These are phyloP conservation scores for Pammene fasciana DNA, from an alignment of 2,888 invertebrate species.

Conservation along the genomic window DNA sequence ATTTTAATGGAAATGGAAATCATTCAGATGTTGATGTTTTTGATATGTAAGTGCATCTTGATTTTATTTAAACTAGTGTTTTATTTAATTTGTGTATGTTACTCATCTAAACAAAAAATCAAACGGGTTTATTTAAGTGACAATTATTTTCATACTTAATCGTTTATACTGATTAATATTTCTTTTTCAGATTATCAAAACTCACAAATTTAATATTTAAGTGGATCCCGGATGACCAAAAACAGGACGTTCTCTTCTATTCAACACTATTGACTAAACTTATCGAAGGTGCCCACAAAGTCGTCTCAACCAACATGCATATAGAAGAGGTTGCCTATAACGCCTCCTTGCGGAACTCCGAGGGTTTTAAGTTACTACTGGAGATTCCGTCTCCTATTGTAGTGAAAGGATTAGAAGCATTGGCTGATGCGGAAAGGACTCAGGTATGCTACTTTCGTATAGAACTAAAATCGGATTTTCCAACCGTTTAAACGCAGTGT, in stretches of 20 bases:
- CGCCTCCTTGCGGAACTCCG: conserved; percentile 67
- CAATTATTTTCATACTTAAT: too few species aligned
- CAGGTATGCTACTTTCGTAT: conserved; percentile 60
- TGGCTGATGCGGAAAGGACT: conserved; percentile 72
- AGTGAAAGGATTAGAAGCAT: conserved; percentile 68
- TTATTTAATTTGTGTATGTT: too few species aligned
- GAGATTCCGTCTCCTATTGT: conserved; percentile 60
- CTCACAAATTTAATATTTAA: conserved; percentile 63
- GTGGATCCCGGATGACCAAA: conserved; percentile 60
- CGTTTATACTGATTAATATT: neutral
- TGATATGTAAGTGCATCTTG: conserved; percentile 66
- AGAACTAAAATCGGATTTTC: neutral
- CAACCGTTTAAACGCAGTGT: neutral
- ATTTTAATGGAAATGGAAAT: conserved; percentile 50
- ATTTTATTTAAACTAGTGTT: neutral
- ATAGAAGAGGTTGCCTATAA: conserved; percentile 73
- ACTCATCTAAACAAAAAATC: too few species aligned
- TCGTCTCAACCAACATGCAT: conserved; percentile 68
- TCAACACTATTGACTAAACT: conserved; percentile 72
- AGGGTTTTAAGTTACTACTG: conserved; percentile 62
- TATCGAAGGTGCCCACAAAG: conserved; percentile 65
- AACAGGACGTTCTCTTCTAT: conserved; percentile 69
- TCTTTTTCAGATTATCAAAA: conserved; percentile 65
- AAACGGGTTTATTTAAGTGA: neutral
- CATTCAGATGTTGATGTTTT: conserved; percentile 59